Base-by-base conservation (phyloP, 2,888 invertebrate species). In the Rugalucina vietnamica region DNA sequence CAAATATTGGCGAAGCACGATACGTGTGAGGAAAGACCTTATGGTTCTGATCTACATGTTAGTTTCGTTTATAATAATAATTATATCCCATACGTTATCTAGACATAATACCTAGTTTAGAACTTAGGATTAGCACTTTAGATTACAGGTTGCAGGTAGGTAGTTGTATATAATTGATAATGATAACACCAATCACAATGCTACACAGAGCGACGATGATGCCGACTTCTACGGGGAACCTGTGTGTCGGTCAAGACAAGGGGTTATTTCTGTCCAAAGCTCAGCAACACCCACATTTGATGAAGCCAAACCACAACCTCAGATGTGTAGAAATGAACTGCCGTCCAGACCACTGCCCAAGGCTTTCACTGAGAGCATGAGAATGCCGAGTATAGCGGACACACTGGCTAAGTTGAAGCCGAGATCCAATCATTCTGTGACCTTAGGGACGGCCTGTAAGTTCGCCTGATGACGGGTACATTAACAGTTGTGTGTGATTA, bases 371-470 rank as follows among this genome's bases (percentile, higher is more conserved):
- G 87, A 87, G 32, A 83, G 83, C 49, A 83, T 87, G 83, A 85
- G 83, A 83, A 86, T 89, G 85, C 90, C 90, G 27, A 87, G 88
- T 12, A 87, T 90, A 50, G 87, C 85, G 12, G 90, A 90, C 76
- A 89, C 90, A 18, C 76, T 90, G 69, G 85, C 89, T 29, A 85
- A 82, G 77, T 78, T 90, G 72, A 84, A 88, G 43, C 90, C 89
- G 32, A 81, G 84, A 65, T 76, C 87, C 21, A 84, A 79, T 72
- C 85, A 87, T 50, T 85, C 85, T 50, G 85, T 85, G 29, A 85
- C 87, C n/a, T 74, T 85, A 14, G 85, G 87, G n/a, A 87, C 81
- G 37, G 87, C 83, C 36, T 85, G 87, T 87, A 82, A 87, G 87
- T 84, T 65, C 36, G n/a, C n/a, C n/a, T n/a, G n/a, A n/a, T n/a